Evolutionary conservation across 2,888 invertebrate species (phyloP).

Genomic region (Biston betularia): DNA sequence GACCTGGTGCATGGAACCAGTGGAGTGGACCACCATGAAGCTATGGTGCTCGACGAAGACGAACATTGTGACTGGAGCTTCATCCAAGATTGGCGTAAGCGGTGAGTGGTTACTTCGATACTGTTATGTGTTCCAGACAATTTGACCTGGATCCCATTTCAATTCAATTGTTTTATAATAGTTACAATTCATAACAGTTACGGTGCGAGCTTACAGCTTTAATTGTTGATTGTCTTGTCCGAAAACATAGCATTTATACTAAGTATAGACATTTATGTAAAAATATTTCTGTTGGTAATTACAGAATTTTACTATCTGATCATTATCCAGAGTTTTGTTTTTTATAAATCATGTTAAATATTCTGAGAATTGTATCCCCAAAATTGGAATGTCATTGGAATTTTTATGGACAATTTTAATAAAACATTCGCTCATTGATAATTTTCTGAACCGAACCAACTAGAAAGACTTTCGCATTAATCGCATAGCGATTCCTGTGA

Average conservation of each 20-base stretch:
- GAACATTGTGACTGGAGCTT: slow-evolving; percentile 90
- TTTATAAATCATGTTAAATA: neutral
- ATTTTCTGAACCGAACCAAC: slow-evolving; percentile 45
- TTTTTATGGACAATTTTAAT: slow-evolving; percentile 30
- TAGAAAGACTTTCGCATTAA: slow-evolving; percentile 71
- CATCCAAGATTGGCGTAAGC: slow-evolving; percentile 90
- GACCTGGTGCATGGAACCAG: slow-evolving; percentile 81
- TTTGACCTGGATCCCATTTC: slow-evolving; percentile 62
- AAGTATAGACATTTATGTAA: slow-evolving; percentile 27
- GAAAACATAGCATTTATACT: slow-evolving; percentile 56
- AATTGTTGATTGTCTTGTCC: slow-evolving; percentile 67
- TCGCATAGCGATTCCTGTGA: slow-evolving; percentile 69
- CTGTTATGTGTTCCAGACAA: slow-evolving; percentile 55
- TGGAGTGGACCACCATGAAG: slow-evolving; percentile 76
- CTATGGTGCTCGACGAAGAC: slow-evolving; percentile 77
- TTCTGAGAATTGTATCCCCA: neutral
- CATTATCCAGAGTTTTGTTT: neutral
- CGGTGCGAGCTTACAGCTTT: slow-evolving; percentile 60
- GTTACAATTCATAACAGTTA: slow-evolving; percentile 63
- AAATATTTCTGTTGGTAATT: slow-evolving; percentile 4
- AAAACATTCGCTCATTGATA: slow-evolving; percentile 26
- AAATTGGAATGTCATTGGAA: slow-evolving; percentile 25
- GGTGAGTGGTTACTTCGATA: slow-evolving; percentile 73
- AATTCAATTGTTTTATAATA: slow-evolving; percentile 60
- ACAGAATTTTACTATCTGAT: neutral